Conservation (phyloP, 2,888 invertebrate species). For the Cerastis leucographa region DNA sequence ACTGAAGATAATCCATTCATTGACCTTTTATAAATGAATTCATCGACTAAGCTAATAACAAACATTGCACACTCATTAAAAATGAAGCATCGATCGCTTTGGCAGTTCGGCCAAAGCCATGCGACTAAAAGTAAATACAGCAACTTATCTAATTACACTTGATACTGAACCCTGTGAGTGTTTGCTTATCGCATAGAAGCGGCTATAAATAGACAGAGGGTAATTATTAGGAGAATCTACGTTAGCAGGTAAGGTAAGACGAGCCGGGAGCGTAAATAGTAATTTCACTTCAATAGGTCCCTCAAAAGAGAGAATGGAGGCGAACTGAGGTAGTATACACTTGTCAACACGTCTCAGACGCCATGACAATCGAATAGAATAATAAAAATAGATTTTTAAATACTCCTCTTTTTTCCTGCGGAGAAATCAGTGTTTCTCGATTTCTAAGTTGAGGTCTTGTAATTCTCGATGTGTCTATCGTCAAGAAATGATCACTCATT, state of each 20-base stretch:
- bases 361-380: neutral
- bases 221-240: conserved; percentile 56
- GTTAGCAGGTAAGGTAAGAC: conserved; percentile 55
- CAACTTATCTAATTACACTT: conserved; percentile 57
- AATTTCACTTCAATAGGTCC: neutral
- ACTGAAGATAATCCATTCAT: conserved; percentile 5
- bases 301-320: neutral
- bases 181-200: conserved; percentile 53
- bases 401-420: neutral
- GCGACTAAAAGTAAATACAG: conserved; percentile 43
- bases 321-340: conserved; percentile 4
- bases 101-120: neutral
- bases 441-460: neutral
- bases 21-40: conserved; percentile 18
- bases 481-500: neutral
- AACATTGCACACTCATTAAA: conserved; percentile 12
- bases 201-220: conserved; percentile 43
- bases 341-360: neutral
- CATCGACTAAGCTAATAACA: conserved; percentile 8
- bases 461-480: neutral
- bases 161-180: conserved; percentile 29
- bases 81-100: conserved; percentile 5
- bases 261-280: conserved; percentile 33
- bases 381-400: neutral
- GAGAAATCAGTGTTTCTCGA: neutral